Base-by-base conservation (phyloP, 2,113 vertebrate genomes). In the Oxygymnocypris stewartii region DNA sequence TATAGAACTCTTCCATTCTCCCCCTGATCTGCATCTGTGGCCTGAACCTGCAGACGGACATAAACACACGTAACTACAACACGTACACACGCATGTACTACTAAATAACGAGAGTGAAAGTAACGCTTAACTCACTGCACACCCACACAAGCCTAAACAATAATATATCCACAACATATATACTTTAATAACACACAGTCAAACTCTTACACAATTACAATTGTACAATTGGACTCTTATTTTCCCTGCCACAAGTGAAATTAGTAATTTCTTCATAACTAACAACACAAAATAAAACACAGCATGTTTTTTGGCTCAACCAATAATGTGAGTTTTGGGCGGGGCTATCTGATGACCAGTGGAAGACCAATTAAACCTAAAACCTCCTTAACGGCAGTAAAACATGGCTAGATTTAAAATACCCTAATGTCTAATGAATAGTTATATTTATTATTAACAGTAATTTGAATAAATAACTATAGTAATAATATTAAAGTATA, bases 1-100 rank as follows among this genome's bases (percentile, higher is more conserved):
- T 99, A 99, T 91, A 98, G 96, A 82, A 99, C 97, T 11, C 92
- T 92, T 1, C 98, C 98, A 0, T 99, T 99, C 83, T 97, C 92
- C 18, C 98, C 98, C 91, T 99, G 96, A 0, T 99, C 98, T 0
- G 96, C 96, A 67, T 99, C 98, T 0, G 96, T 97, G 63, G 97
- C 98, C 91, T 96, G 94, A 85, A 99, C 94, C 98, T 99, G 91
- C 14, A 44, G 0, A 78, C 47, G 86, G 47, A 79, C n/a, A 86
- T 75, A 89, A n/a, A 54, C 47, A 86, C 76, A 84, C 37, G 89
- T n/a, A 88, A 44, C 51, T 25, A 84, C 51, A 73, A 40, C 37
- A 5, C 8, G 14, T 61, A 80, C 74, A 69, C 59, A 88, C 84
- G 85, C 85, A 90, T 87, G 82, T 37, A 40, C 7, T 71, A 44